A percentile compares a stretch with the other conserved stretches of the same genome.
Conservation (phyloP, 2,797 vertebrate genomes). For the Tamandua tetradactyla region DNA sequence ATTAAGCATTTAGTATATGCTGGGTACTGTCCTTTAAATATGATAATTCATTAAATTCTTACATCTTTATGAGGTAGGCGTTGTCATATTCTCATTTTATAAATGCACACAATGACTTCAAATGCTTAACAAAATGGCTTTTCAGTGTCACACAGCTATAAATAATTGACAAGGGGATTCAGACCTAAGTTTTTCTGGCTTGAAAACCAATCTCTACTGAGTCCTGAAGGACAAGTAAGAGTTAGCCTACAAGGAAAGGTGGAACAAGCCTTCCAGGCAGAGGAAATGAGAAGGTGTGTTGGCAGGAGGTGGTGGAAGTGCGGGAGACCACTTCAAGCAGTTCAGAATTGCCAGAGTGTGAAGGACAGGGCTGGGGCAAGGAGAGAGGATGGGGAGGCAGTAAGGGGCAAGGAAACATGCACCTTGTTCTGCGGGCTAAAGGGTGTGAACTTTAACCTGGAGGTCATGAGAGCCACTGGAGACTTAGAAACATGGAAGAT, state of each 20-base stretch:
- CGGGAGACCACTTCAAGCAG: background rate
- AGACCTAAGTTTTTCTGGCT: background rate
- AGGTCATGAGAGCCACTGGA: background rate
- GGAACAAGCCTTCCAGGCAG: background rate
- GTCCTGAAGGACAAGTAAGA: background rate
- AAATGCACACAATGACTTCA: background rate
- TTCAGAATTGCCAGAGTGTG: too few relatives aligned
- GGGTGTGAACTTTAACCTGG: background rate
- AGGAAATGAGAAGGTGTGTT: background rate
- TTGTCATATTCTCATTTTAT: background rate
- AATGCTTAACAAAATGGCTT: background rate
- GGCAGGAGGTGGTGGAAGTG: background rate
- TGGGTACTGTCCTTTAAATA: background rate
- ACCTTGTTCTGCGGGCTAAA: background rate
- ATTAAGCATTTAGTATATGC: background rate
- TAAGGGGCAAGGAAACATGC: background rate
- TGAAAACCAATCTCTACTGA: background rate
- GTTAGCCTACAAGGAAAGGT: background rate
- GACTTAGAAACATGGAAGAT: background rate
- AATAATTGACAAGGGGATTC: background rate
- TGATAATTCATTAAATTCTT: background rate
- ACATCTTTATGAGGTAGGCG: background rate
- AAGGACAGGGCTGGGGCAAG: background rate
- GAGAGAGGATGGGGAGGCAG: background rate
- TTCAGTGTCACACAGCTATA: background rate